Base-by-base conservation (phyloP, 1,140 invertebrate genomes). In the Papilio dardanus region DNA sequence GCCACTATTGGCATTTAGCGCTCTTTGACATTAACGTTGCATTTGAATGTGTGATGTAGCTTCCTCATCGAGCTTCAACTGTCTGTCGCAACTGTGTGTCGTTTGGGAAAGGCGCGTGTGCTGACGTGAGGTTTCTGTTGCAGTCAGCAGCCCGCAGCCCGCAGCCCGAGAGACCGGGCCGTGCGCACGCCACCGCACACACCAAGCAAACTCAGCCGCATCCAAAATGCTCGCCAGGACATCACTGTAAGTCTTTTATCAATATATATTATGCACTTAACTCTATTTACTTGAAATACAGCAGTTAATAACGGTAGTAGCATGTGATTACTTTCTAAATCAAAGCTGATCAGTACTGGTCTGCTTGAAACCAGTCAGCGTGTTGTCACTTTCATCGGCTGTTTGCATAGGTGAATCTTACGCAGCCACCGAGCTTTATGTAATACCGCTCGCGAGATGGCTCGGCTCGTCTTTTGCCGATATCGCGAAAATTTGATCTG, bases 21-120 rank as follows among this genome's bases (percentile, higher is more conserved):
- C 89, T 91, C 90, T 91, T 85, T 92, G 91, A 91, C 91, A 92
- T 92, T 92, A 92, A 84, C 84, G 88, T 91, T 92, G 91, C 91
- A 91, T 91, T 92, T 91, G 88, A 89, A 91, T 88, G 85, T 92
- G 88, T 83, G 88, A 91, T 91, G 87, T 86, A 89, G 91, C 91
- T 92, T 92, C 91, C 90, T 91, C 83, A 85, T 92, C 88, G 86
- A 90, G 87, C 86, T 87, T 85, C 84, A 88, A 46, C 42, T 46
- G 42, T 46, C 86, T 92, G 87, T 92, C 87, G 90, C 90, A 92
- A 92, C 86, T 85, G 84, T 86, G 85, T 86, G 80, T 90, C 86
- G 88, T 86, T 88, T 89, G 89, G 87, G 88, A 92, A 91, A 92
- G 90, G 89, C 87, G 87, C 86, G 85, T 85, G 88, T 87, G 89